phyloP scores from a whole-genome alignment of 2,888 invertebrate genomes.

The Troilus luridus region DNA sequence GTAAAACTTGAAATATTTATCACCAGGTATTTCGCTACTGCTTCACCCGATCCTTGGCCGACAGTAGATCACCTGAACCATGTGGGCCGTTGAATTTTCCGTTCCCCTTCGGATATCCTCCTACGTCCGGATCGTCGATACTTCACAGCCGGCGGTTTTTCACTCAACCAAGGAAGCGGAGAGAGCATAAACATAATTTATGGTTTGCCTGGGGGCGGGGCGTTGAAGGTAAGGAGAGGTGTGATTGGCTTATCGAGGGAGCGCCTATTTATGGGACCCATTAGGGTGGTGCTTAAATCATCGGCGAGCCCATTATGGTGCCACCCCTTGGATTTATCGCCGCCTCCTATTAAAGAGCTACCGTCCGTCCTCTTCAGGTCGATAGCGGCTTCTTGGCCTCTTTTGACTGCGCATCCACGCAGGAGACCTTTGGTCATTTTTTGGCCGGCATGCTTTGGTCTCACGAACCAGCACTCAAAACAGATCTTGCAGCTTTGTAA shows the following conservation, averaged over 20 bases:
- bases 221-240: constrained; percentile 63
- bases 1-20: not conserved
- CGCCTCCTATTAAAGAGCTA: constrained; percentile 50
- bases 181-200: constrained; percentile 64
- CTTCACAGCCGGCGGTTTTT: constrained; percentile 39
- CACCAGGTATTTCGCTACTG: not conserved
- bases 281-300: constrained; percentile 63
- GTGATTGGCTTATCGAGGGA: constrained; percentile 65
- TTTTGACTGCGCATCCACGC: constrained; percentile 21
- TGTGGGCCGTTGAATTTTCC: constrained; percentile 29
- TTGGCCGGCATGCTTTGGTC: not conserved
- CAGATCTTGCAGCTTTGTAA: not conserved
- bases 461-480: not conserved
- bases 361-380: constrained; percentile 48
- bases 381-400: constrained; percentile 46
- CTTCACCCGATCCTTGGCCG: not conserved
- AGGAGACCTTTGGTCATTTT: not conserved
- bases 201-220: constrained; percentile 59
- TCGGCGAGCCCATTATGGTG: constrained; percentile 59
- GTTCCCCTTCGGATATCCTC: constrained; percentile 47
- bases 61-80: constrained; percentile 11
- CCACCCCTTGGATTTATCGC: constrained; percentile 47
- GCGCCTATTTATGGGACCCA: constrained; percentile 63
- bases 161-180: constrained; percentile 42
- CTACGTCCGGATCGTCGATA: constrained; percentile 9